Evolutionary conservation across 2,888 invertebrate genomes (phyloP), one percentile per base, ranked within the genome.

Genomic region (Philereme transversata): DNA sequence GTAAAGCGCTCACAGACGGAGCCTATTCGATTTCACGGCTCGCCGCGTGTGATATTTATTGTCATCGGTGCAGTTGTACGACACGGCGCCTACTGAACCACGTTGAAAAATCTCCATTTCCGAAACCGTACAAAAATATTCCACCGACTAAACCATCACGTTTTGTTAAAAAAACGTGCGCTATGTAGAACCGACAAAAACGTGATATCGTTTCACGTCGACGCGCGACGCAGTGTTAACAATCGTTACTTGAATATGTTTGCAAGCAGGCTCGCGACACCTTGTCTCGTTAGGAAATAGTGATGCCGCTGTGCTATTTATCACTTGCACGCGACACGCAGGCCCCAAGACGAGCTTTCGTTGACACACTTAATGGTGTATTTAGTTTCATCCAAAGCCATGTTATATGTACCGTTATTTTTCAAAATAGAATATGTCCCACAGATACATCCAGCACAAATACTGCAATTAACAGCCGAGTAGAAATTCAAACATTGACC

Each of bases 11-110:
- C 90, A 88, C 90, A 90, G 89, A 88, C 89, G 90, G 86, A 90
- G 91, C 91, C 91, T 91, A 91, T 92, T 92, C 91, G 91, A 92
- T 92, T 92, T 91, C 91, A 92, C 87, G 92, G 89, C 91, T 91
- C 89, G 89, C 82, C 89, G 90, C 91, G 81, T 78, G 78, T 85
- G 88, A 90, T 91, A 91, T 92, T 92, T 92, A 92, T 91, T 91
- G 90, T 91, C 91, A 91, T 90, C 91, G 90, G 88, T 90, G 88
- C 89, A 90, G 86, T 90, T 86, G 89, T 87, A 90, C 89, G 90
- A 90, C 91, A 89, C 87, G 88, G 83, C 82, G 88, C 87, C 88
- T 88, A 87, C 87, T 88, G 90, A 90, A 89, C 89, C 88, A 84
- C 87, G 87, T 79, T 87, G 84, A 88, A 91, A 90, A 90, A 90